phyloP scores from a whole-genome alignment of 1,140 invertebrate species.

The Achroia grisella region DNA sequence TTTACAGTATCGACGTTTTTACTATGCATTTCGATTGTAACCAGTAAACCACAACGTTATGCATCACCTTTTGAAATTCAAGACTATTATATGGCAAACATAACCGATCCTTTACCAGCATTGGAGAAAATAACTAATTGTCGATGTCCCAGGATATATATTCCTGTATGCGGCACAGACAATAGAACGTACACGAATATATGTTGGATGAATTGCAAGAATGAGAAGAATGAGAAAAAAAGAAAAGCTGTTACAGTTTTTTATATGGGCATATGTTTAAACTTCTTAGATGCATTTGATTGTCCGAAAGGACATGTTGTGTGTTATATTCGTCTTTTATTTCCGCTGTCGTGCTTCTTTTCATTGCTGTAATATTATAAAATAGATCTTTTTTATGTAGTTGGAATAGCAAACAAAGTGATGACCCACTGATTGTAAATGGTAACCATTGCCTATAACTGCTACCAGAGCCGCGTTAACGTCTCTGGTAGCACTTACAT shows the following conservation, averaged over 20 bases:
- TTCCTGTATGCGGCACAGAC: slow-evolving; percentile 33
- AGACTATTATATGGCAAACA: slow-evolving; percentile 16
- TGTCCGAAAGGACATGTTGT: no score
- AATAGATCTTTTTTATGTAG: no score
- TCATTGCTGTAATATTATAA: no score
- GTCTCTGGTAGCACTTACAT: no score
- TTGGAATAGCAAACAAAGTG: no score
- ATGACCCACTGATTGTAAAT: no score
- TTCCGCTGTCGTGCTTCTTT: no score
- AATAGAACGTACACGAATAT: slow-evolving; percentile 35
- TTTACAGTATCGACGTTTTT: not conserved
- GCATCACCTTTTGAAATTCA: slow-evolving; percentile 9
- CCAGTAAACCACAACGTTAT: not conserved
- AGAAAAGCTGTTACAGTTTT: not conserved
- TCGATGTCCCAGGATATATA: slow-evolving; percentile 35
- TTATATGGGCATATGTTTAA: slow-evolving; percentile 24
- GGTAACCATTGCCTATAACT: no score
- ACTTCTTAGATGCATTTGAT: slow-evolving; percentile 21
- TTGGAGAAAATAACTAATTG: slow-evolving; percentile 35
- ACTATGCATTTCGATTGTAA: not conserved
- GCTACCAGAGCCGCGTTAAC: no score
- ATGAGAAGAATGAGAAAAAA: slow-evolving; percentile 1
- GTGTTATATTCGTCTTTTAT: no score
- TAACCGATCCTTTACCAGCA: slow-evolving; percentile 21
- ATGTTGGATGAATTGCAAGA: slow-evolving; percentile 40